Base-by-base conservation (phyloP, 2,797 vertebrate species). In the Lepilemur septentrionalis region DNA sequence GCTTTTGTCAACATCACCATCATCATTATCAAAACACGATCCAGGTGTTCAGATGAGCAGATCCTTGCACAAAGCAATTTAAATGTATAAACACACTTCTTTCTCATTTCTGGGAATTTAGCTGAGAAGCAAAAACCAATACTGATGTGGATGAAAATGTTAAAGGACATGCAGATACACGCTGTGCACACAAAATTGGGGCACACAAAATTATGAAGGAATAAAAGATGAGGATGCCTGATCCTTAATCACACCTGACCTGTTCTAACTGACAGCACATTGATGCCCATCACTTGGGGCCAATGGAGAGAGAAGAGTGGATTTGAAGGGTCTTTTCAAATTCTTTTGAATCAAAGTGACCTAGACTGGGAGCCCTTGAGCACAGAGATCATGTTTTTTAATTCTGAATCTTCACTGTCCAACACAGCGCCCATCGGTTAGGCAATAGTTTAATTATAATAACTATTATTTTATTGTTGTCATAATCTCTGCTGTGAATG, bases 51-150 rank as follows among this genome's bases (percentile, higher is more conserved):
- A 0, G 50, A 63, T 55, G 91, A 91, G 94, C 41, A 25, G 83
- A 81, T 69, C 70, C n/a, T 63, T 25, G 28, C 14, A 35, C 63
- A 55, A 87, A 78, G 90, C 84, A 69, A 78, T 65, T 90, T 69
- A 78, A 93, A 86, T 30, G 85, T 75, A 75, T 92, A 97, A 97
- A 92, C 69, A 96, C 32, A 35, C 10, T 94, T 97, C 52, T 32
- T 83, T 95, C 70, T 86, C 59, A 30, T 85, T 52, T 90, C 75
- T 55, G 48, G 41, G 46, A 72, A 91, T 70, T 86, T 55, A 50
- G 69, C 90, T 76, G 65, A 94, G 57, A 50, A 79, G 67, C 28
- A 91, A 43, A 96, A 70, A n/a, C 38, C 22, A 93, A 75, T 38
- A 88, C 50, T 46, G 35, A 65, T 14, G 17, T 55, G 63, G 76